Base-by-base conservation (phyloP, 2,113 vertebrate genomes). In the Sclerurus mexicanus region DNA sequence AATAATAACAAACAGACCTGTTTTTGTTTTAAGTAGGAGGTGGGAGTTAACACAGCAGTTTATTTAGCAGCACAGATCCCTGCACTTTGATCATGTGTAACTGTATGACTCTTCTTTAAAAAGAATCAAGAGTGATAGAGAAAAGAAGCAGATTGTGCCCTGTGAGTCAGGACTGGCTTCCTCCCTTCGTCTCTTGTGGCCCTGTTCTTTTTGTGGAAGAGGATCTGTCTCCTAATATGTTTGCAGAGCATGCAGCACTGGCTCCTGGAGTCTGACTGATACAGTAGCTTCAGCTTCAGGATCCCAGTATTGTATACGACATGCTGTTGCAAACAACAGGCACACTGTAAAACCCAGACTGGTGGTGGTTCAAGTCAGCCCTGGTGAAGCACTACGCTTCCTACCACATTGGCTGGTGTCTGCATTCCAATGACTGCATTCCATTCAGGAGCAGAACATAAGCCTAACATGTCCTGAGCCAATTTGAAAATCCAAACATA, bases 51-150 rank as follows among this genome's bases (percentile, higher is more conserved):
- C 55, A 83, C 24, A 66, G 73, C 46, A 83, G 62, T 91, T 95
- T 91, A 87, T 93, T 95, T 95, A 95, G 93, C 71, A 95, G 62
- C 44, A 16, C 33, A 76, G 53, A 64, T 91, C 95, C 85, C 74
- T 95, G 53, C 77, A 69, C 66, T 88, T 90, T 80, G 72, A 47
- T 96, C 23, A 3, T 76, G 44, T 82, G 46, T 84, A 80, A 88
- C 47, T 85, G 35, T 74, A 47, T 81, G 80, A 19, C 42, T 93
- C 33, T 85, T 90, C 85, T 79, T 87, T 87, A 89, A 89, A 96
- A 94, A 74, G 35, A 71, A 72, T 31, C 33, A 80, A 62, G 56
- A 94, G 28, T 1, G 0, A 39, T 56, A 56, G 33, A 79, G 89
- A 76, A 52, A 74, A 85, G 40, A 30, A 86, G 9, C 59, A 93